Base-by-base conservation (phyloP, 2,888 invertebrate species). In the Sussaba pulchella region DNA sequence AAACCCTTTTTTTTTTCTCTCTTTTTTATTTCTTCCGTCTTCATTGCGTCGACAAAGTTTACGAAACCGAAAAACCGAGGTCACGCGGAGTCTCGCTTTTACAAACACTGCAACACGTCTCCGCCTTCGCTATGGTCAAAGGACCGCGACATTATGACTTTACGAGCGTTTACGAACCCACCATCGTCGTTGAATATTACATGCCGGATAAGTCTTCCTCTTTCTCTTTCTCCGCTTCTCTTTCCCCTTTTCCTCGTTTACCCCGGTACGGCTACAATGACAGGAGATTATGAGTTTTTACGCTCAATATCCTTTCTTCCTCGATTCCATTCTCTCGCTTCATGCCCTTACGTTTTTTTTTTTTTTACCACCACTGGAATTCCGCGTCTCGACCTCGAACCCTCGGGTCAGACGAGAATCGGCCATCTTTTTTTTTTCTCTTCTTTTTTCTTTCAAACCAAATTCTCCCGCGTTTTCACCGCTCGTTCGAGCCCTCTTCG, bases 91-190 rank as follows among this genome's bases (percentile, higher is more conserved):
- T 82, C 75, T 81, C 71, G 63, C 67, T 80, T 72, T 72, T 76
- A 80, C 47, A 63, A 76, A 72, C 54, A 72, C n/a, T 12, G 54
- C 52, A 17, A 9, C 12, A 17, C 9, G 12, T 10, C 31, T n/a
- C 17, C 47, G 8, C 26, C 54, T 39, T 57, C 2, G 59, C 71
- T 69, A 64, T 73, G 52, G 73, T 71, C 72, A 71, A 76, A 76
- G 78, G 54, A 83, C 82, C 80, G 36, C 57, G 82, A 75, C 78
- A 85, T 86, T 85, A 86, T 86, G 86, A 87, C 86, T 87, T 89
- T 88, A 90, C 84, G 87, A 87, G 84, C 83, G 80, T 87, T 89
- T 87, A 87, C 86, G 85, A 86, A 79, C 86, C 83, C 83, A 84
- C 83, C 75, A 82, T 71, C 82, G 75, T 50, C 45, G 72, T 66